Conservation (phyloP, 2,113 vertebrate species). For the Ploceus nigricollis region DNA sequence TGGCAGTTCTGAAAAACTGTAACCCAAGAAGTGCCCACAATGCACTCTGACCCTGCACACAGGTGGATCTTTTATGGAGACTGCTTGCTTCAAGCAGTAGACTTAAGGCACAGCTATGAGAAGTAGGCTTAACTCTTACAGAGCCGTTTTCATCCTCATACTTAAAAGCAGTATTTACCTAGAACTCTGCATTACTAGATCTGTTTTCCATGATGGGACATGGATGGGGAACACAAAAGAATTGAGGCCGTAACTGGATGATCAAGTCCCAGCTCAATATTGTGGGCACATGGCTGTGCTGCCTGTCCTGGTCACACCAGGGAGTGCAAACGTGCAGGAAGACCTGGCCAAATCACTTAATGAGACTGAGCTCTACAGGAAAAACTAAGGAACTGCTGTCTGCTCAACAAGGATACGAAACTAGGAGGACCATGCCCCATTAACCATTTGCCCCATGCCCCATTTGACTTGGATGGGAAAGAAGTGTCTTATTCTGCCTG, state of each 20-base stretch:
- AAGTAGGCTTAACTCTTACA: not conserved
- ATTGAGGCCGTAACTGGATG: not conserved
- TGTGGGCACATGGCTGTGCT: not conserved
- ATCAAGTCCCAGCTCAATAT: not conserved
- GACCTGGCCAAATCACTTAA: not conserved
- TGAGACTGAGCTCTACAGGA: not conserved
- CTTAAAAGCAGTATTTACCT: not conserved
- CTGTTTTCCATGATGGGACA: not conserved
- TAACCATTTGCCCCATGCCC: not conserved
- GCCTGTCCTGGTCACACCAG: not conserved
- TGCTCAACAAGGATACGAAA: not conserved
- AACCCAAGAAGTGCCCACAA: accelerated
- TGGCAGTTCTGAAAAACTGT: not conserved
- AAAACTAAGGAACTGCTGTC: not conserved
- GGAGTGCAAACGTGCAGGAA: not conserved
- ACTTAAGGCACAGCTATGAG: not conserved
- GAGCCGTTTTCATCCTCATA: not conserved
- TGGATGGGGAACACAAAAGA: not conserved
- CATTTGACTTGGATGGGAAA: not conserved
- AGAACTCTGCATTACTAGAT: not conserved
- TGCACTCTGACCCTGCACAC: not conserved
- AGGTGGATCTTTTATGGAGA: not conserved
- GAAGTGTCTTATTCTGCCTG: not conserved
- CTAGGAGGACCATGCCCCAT: not conserved
- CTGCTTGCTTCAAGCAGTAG: not conserved